Evolutionary conservation across 2,113 vertebrate species (phyloP).

Genomic region (Psammodynastes pulverulentus): DNA sequence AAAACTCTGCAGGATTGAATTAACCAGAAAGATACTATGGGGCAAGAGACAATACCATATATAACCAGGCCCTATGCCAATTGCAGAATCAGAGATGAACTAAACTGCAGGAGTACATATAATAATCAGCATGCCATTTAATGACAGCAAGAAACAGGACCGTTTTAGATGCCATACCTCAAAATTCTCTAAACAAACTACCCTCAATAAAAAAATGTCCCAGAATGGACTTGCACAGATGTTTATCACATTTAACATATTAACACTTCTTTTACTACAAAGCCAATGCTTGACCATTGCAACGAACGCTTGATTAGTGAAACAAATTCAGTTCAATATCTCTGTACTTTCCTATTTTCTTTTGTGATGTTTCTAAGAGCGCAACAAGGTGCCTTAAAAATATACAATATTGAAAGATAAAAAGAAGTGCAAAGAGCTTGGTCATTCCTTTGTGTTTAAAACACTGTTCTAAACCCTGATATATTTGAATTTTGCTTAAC

Average conservation of each 20-base stretch:
- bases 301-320: neutral
- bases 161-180: neutral
- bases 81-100: neutral
- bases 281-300: neutral
- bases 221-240: neutral
- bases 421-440: neutral
- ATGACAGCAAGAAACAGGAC: neutral
- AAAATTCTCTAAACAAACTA: neutral
- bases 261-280: neutral
- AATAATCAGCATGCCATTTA: neutral
- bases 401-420: neutral
- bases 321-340: neutral
- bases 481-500: neutral
- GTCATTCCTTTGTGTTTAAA: neutral
- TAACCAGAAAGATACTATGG: neutral
- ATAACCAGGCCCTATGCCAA: neutral
- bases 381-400: neutral
- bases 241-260: neutral
- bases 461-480: too few relatives aligned
- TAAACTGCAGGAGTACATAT: neutral
- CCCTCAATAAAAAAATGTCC: neutral
- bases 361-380: neutral
- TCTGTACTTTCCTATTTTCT: neutral
- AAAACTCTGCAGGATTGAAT: neutral
- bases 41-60: neutral